Evolutionary conservation across 2,888 invertebrate species (phyloP).

Genomic region (Dugesia japonica): DNA sequence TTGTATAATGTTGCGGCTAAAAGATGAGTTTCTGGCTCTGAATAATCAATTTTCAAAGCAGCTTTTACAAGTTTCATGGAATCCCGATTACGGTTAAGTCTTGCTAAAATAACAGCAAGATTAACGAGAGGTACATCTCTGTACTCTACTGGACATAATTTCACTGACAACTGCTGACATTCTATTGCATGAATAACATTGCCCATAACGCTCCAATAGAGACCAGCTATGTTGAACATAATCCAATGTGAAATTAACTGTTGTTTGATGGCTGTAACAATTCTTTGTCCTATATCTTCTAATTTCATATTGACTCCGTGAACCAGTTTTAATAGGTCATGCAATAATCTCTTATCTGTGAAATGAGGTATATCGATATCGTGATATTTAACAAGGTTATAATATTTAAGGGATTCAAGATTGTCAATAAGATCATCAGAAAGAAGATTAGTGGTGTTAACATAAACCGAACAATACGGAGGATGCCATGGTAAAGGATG

Average conservation of each 20-base stretch:
- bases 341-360: slow-evolving; percentile 40
- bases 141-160: slow-evolving; percentile 53
- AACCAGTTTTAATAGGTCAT: background rate
- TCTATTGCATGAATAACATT: slow-evolving; percentile 58
- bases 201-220: slow-evolving; percentile 63
- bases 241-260: slow-evolving; percentile 59
- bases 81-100: background rate
- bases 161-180: slow-evolving; percentile 57
- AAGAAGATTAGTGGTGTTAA: background rate
- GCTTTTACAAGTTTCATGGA: background rate
- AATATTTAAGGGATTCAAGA: slow-evolving; percentile 41
- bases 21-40: background rate
- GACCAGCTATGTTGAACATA: slow-evolving; percentile 58
- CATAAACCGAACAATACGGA: slow-evolving; percentile 12
- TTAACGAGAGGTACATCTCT: slow-evolving; percentile 59
- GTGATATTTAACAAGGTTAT: slow-evolving; percentile 38
- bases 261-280: slow-evolving; percentile 57
- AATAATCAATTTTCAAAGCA: background rate
- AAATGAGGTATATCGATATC: slow-evolving; percentile 33
- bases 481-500: slow-evolving; percentile 59
- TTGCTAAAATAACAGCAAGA: slow-evolving; percentile 54
- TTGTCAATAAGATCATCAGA: slow-evolving; percentile 40
- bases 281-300: slow-evolving; percentile 64
- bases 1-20: background rate
- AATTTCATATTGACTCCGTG: background rate